Base-by-base conservation (phyloP, 2,113 vertebrate genomes). In the Ursus arctos region DNA sequence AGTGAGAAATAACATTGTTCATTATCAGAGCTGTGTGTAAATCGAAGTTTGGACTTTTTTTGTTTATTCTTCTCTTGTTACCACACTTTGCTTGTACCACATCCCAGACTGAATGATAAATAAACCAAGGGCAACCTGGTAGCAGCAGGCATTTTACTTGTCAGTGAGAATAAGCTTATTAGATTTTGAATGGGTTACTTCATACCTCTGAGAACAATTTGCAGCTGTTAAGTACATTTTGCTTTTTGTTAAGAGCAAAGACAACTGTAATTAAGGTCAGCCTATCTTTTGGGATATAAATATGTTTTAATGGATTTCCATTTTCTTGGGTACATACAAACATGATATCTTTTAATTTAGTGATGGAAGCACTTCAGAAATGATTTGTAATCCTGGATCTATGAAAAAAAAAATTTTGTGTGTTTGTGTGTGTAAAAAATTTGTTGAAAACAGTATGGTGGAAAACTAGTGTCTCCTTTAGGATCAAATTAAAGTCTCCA, bases 271-370 rank as follows among this genome's bases (percentile, higher is more conserved):
- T 81, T 81, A 88, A 94, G 84, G 69, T 94, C 65, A 88, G n/a
- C 6, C n/a, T 91, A 26, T 96, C 65, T 97, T 97, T 96, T 72
- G 11, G 53, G 79, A 71, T 97, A 67, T 59, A 74, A 95, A 95
- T 90, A 40, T 80, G 19, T 97, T 97, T 96, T 89, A 88, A 80
- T 88, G 89, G 79, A 84, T 95, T 94, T 97, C 33, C 59, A 84
- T 82, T 97, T 97, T 95, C 81, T 89, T 63, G 72, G 81, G 21
- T 94, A 81, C 40, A 77, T 24, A 55, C 26, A 83, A 88, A 24
- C 81, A 94, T 84, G 51, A 49, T 92, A 80, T 80, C 47, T 14
- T 13, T 88, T 49, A 85, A 89, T 7, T 91, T 36, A 57, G n/a
- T 15, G 26, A 61, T 63, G 19, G 57, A 91, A 94, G n/a, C 43